Conservation (phyloP, 2,797 vertebrate genomes). For the Trichosurus vulpecula region DNA sequence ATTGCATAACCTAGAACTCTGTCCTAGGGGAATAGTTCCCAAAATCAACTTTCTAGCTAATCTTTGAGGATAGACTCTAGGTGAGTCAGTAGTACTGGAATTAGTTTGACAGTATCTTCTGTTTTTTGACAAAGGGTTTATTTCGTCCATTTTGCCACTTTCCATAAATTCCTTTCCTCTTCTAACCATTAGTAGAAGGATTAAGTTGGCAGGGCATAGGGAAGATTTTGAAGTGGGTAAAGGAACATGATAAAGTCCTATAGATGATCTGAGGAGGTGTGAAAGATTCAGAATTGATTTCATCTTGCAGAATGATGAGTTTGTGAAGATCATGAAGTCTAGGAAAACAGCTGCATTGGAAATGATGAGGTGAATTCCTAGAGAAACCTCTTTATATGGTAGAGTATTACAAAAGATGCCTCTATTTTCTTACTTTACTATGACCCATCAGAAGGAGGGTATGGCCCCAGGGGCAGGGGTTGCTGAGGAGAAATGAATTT, state of each 20-base stretch:
- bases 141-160: not conserved
- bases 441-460: not conserved
- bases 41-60: not conserved
- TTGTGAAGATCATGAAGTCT: not conserved
- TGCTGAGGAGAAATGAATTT: not conserved
- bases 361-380: not conserved
- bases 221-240: not conserved
- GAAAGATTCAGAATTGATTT: not conserved
- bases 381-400: not conserved
- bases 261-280: not conserved
- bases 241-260: not conserved
- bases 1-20: slow-evolving; percentile 41
- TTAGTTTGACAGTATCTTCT: not conserved
- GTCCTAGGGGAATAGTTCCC: slow-evolving; percentile 24
- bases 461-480: not conserved
- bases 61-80: not conserved
- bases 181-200: not conserved
- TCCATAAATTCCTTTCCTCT: not conserved
- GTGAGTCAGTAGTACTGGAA: not conserved
- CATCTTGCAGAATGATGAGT: not conserved
- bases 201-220: not conserved
- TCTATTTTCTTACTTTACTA: not conserved
- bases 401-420: not conserved
- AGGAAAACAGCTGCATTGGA: not conserved
- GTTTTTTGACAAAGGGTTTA: not conserved